A percentile compares a stretch with the other conserved stretches of the same genome.
These are phyloP conservation scores for Empidonax traillii DNA, from an alignment of 2,113 vertebrate genomes.

Conservation along the genomic window DNA sequence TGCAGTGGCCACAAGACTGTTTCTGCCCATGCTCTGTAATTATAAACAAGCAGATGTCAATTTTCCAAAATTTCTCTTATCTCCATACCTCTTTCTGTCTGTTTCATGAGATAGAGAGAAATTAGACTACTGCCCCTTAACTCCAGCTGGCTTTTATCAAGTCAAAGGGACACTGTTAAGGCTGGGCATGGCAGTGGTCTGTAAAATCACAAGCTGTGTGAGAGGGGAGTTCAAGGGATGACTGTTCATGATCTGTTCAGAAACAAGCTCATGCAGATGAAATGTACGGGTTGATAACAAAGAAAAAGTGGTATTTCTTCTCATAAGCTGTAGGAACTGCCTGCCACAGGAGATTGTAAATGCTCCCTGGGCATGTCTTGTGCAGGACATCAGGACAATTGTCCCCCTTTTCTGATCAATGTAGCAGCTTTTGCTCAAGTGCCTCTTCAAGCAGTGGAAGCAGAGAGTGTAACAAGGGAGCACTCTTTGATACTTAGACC, in stretches of 20 bases:
- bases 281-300: background rate
- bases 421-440: background rate
- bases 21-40: background rate
- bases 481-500: background rate
- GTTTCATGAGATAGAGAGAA: background rate
- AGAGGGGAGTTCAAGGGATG: background rate
- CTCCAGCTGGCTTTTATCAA: background rate
- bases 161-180: background rate
- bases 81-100: background rate
- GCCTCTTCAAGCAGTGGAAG: background rate
- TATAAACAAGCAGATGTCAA: background rate
- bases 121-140: background rate
- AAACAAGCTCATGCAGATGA: background rate
- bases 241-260: background rate
- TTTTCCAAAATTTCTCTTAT: background rate
- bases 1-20: background rate
- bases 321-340: background rate
- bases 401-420: background rate
- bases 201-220: background rate
- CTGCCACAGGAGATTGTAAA: background rate
- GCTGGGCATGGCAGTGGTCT: background rate
- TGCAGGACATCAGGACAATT: background rate
- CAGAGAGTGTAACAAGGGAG: background rate
- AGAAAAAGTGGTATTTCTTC: background rate
- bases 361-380: background rate